Evolutionary conservation across 2,888 invertebrate genomes (phyloP).

Genomic region (Lepidocyrtoides sp.): DNA sequence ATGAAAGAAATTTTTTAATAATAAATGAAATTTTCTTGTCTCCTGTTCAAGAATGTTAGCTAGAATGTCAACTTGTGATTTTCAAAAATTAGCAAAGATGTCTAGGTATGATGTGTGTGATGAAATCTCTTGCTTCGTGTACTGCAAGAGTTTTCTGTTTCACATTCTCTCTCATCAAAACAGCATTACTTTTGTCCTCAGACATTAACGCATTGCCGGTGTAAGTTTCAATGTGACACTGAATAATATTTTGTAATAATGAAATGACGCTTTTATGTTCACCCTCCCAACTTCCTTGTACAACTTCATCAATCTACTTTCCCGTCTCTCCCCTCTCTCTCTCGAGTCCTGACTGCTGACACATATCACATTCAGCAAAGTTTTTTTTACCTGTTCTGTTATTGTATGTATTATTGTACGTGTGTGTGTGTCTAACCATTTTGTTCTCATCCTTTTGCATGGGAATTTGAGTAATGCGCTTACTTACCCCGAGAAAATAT

Average conservation of each 20-base stretch:
- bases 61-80: too few relatives aligned
- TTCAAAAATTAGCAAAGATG: too few relatives aligned
- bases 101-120: too few relatives aligned
- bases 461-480: background rate
- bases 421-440: background rate
- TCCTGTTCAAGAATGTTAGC: too few relatives aligned
- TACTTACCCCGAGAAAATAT: conserved; percentile 24
- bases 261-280: conserved; percentile 58
- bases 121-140: too few relatives aligned
- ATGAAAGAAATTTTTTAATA: too few relatives aligned
- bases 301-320: conserved; percentile 71
- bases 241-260: conserved; percentile 72
- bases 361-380: conserved; percentile 37
- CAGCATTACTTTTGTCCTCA: conserved; percentile 1
- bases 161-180: background rate
- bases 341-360: background rate
- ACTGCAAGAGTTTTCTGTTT: too few relatives aligned
- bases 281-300: conserved; percentile 47
- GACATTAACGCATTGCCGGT: too few relatives aligned
- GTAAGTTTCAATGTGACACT: conserved; percentile 54
- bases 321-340: conserved; percentile 8
- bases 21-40: too few relatives aligned
- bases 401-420: background rate
- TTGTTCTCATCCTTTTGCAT: background rate
- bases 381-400: conserved; percentile 45